Percentiles rank a stretch among this genome's conserved stretches.
Conservation (phyloP, 1,140 invertebrate species). For the Pemphigus obesinymphae region DNA sequence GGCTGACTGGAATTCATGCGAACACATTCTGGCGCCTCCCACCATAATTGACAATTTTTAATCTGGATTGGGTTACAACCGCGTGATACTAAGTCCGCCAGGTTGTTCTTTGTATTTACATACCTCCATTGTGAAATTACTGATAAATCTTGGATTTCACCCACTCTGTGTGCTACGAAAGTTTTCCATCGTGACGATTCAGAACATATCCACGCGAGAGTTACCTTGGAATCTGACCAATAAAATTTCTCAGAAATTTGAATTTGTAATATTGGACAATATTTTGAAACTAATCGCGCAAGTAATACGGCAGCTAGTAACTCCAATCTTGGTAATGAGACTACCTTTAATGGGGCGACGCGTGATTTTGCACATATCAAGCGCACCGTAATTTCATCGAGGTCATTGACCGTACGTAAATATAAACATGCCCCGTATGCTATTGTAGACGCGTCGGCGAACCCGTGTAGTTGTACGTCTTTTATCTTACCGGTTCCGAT, state of each 20-base stretch:
- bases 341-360: constrained; percentile 49
- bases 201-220: not conserved
- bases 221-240: no score
- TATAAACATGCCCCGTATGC: constrained; percentile 41
- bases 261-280: no score
- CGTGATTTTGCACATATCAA: constrained; percentile 49
- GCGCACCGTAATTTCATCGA: constrained; percentile 23
- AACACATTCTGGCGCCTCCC: no score
- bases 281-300: no score
- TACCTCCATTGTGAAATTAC: constrained; percentile 44
- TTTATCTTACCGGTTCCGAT: not conserved
- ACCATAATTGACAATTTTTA: not conserved
- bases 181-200: constrained; percentile 43
- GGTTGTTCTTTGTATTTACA: constrained; percentile 42
- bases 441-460: not conserved
- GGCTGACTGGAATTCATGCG: no score
- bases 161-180: no score
- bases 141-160: no score
- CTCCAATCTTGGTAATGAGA: constrained; percentile 41
- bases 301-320: no score
- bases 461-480: not conserved
- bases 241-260: no score
- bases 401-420: not conserved
- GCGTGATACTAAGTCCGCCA: constrained; percentile 47
- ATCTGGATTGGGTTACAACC: constrained; percentile 38